Conservation (phyloP, 2,797 vertebrate species). For the Fratercula arctica region DNA sequence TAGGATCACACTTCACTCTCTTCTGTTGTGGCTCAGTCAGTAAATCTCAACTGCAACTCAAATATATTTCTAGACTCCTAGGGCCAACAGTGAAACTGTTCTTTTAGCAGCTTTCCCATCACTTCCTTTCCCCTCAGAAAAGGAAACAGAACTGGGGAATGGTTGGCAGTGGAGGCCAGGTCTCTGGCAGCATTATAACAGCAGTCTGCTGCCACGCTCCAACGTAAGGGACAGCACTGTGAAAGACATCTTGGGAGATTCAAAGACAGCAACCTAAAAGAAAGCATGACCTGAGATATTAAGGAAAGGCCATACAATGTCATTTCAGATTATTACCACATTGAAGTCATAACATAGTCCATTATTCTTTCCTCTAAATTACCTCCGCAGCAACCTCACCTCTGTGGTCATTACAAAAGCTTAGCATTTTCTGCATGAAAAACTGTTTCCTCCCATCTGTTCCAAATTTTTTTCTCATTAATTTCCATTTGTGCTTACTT, state of each 20-base stretch:
- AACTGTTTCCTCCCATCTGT: background rate
- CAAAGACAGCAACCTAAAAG: background rate
- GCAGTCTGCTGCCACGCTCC: background rate
- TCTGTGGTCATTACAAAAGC: background rate
- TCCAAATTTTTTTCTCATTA: constrained; percentile 5
- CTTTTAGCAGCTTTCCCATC: background rate
- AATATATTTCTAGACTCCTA: background rate
- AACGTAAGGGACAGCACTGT: background rate
- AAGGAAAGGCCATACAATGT: background rate
- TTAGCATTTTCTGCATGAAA: constrained; percentile 6
- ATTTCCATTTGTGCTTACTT: constrained; percentile 26
- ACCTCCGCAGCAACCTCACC: background rate
- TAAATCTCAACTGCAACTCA: background rate
- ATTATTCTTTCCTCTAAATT: background rate
- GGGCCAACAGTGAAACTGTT: background rate
- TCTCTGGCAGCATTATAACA: background rate
- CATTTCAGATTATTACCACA: background rate
- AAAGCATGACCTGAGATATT: background rate
- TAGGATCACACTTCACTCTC: background rate
- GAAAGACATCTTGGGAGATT: background rate
- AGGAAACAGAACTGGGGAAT: background rate
- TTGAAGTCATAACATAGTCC: background rate
- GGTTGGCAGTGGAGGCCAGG: background rate
- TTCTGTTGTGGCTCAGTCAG: background rate
- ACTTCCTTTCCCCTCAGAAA: background rate